These are phyloP conservation scores for Paramormyrops kingsleyae DNA, from an alignment of 2,113 vertebrate genomes.

Conservation along the genomic window DNA sequence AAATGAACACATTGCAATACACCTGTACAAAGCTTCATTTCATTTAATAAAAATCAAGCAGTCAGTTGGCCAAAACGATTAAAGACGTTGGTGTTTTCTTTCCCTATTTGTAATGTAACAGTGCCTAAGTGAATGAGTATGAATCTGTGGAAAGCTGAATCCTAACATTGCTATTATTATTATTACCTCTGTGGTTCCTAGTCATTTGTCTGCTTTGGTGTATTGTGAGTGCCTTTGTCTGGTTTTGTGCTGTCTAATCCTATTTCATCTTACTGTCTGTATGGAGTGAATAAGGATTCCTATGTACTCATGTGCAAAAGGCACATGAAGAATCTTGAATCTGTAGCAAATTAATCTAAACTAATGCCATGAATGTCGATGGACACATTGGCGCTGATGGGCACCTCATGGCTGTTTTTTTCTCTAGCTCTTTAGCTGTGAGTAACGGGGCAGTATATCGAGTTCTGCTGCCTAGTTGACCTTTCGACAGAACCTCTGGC, in stretches of 20 bases:
- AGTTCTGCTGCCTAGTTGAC: background rate
- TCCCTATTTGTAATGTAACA: background rate
- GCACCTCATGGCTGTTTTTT: background rate
- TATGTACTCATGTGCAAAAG: background rate
- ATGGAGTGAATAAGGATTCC: background rate
- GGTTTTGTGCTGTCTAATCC: background rate
- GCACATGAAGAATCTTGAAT: background rate
- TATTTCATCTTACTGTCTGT: background rate
- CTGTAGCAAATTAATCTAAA: background rate
- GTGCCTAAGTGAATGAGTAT: background rate
- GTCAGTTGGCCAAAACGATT: background rate
- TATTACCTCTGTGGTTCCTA: background rate
- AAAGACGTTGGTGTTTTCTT: background rate
- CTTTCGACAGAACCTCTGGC: background rate
- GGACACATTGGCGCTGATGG: background rate
- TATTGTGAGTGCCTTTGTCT: background rate
- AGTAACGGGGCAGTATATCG: background rate
- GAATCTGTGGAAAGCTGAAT: background rate
- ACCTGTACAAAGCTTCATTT: background rate
- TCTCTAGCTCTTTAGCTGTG: background rate
- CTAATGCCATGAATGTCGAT: background rate
- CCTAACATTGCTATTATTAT: background rate
- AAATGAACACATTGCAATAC: background rate
- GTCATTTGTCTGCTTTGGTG: background rate
- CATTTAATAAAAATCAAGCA: background rate